Percentiles rank a stretch among this genome's conserved stretches.
Evolutionary conservation across 2,797 vertebrate species (phyloP).

Genomic region (Muscicapa comitata): DNA sequence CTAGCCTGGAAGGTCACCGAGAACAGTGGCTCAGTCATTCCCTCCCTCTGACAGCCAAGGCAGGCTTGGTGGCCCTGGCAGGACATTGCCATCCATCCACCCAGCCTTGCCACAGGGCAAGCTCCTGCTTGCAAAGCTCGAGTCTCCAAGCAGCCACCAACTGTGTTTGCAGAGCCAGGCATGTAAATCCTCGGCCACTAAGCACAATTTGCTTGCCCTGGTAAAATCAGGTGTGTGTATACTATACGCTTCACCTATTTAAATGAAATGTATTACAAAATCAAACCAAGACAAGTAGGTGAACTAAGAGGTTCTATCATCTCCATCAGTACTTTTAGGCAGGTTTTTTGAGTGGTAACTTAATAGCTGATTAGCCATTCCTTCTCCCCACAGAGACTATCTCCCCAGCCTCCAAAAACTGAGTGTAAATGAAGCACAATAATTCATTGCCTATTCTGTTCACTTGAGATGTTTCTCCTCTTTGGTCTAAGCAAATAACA

Average conservation of each 20-base stretch:
- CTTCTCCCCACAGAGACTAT: neutral
- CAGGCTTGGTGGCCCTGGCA: neutral
- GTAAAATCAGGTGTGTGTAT: neutral
- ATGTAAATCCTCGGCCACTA: neutral
- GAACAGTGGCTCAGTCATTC: neutral
- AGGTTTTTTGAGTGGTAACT: neutral
- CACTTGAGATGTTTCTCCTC: neutral
- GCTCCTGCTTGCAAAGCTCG: neutral
- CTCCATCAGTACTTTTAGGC: neutral
- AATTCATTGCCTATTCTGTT: neutral
- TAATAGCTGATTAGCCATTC: neutral
- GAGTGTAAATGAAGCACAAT: neutral
- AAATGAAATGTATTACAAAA: neutral
- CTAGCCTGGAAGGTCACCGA: constrained; percentile 15
- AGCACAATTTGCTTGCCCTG: neutral
- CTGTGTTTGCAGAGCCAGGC: neutral
- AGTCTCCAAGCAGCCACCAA: neutral
- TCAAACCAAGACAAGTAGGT: neutral
- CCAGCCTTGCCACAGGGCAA: neutral
- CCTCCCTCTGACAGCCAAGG: neutral
- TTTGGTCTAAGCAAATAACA: neutral
- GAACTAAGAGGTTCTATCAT: neutral
- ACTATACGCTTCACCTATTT: neutral
- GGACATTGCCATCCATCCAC: neutral
- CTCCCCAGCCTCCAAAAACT: neutral